phyloP scores from a whole-genome alignment of 2,113 vertebrate species.

The Eulacestoma nigropectus region DNA sequence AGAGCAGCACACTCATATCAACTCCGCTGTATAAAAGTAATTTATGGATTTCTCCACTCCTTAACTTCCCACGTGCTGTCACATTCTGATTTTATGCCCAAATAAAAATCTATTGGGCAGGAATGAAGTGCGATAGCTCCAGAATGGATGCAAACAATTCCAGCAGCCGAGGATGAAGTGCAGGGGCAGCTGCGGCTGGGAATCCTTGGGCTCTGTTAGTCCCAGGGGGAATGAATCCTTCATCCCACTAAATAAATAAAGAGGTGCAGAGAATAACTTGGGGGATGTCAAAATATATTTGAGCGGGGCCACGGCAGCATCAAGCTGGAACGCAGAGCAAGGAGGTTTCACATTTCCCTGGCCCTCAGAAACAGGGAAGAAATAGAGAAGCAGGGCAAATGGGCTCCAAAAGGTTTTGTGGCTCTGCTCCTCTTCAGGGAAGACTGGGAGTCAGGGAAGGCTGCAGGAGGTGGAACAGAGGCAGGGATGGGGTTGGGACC shows the following conservation, averaged over 20 bases:
- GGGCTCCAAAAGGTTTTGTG: not conserved
- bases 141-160: constrained; percentile 43
- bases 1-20: not conserved
- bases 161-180: not conserved
- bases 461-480: not conserved
- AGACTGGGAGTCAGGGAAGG: not conserved
- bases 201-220: constrained; percentile 8
- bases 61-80: constrained; percentile 25
- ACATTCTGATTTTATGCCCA: constrained; percentile 50
- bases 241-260: constrained; percentile 41
- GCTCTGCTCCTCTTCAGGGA: not conserved
- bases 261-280: not conserved
- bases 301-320: not conserved
- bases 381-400: not conserved
- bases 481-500: not conserved
- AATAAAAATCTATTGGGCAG: constrained; percentile 51
- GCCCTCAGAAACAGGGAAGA: not conserved
- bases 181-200: constrained; percentile 34
- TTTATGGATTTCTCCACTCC: constrained; percentile 33
- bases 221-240: not conserved
- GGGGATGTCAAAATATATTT: not conserved
- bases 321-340: not conserved
- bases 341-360: not conserved
- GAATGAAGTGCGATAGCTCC: constrained; percentile 17
- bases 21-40: not conserved